Base-by-base conservation (phyloP, 2,113 vertebrate species). In the Osmerus eperlanus region DNA sequence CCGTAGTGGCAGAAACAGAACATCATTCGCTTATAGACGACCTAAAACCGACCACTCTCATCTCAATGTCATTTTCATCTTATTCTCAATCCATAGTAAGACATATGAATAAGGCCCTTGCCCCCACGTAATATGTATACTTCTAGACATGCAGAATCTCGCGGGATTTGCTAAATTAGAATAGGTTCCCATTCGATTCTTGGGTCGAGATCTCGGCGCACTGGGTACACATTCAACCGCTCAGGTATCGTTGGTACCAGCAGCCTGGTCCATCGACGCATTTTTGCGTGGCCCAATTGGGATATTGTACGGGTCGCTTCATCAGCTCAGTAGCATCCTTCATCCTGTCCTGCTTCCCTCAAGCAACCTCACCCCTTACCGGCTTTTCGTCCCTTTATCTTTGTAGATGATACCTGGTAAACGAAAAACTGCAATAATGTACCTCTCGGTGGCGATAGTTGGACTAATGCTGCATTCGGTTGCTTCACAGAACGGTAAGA, bases 401-500 rank as follows among this genome's bases (percentile, higher is more conserved):
- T 72, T 72, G 73, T 85, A 75, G 86, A 89, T 89, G 88, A 74
- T 81, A 83, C 85, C 83, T 81, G 88, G 81, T 63, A 77, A 76
- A 19, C 82, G 82, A 54, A 71, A 79, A 82, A 79, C 82, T 53
- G 85, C 85, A 67, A 80, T 85, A 75, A 87, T 88, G 89, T 85
- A 79, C 76, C 66, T 85, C 65, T 80, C 84, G 67, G 61, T 79
- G 85, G 78, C 76, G 79, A 79, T 91, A 60, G 6, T 89, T 4
- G 90, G 88, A 74, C 66, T 90, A 79, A 78, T 90, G 89, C 87
- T 92, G 84, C 90, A 88, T 82, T 80, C 82, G 23, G 90, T 88
- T 23, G 89, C 84, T 18, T 87, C 91, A 19, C 86, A 92, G 74
- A 90, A 83, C 86, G 92, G 92, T 93, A 91, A 77, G 87, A 68